Evolutionary conservation across 2,113 vertebrate species (phyloP).

Genomic region (Spilogale gracilis): DNA sequence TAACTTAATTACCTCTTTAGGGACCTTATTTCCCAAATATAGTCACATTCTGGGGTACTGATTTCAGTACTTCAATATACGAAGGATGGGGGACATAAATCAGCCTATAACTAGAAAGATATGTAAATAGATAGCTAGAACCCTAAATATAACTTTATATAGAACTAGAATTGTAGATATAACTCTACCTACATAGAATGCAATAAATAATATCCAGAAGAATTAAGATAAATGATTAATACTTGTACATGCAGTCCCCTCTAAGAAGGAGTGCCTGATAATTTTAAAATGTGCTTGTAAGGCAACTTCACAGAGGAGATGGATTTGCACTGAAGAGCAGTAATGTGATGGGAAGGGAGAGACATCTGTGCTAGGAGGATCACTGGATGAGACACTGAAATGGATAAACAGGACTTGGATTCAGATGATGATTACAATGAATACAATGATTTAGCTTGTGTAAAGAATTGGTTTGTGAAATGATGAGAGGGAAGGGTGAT

Average conservation of each 20-base stretch:
- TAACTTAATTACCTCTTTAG: neutral
- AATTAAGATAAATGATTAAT: neutral
- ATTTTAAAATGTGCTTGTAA: neutral
- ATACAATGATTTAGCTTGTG: neutral
- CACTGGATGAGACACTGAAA: neutral
- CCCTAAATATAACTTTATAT: neutral
- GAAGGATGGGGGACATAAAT: neutral
- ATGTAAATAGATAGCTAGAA: neutral
- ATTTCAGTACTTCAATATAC: neutral
- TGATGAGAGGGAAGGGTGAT: neutral
- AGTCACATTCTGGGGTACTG: neutral
- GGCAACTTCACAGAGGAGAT: neutral
- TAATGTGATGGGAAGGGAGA: no score
- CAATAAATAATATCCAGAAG: neutral
- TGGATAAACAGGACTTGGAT: neutral
- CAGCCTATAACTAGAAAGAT: no score
- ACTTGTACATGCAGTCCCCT: neutral
- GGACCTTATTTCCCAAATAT: neutral
- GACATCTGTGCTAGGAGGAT: neutral
- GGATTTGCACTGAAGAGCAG: neutral
- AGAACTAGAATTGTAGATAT: neutral
- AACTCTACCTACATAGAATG: neutral
- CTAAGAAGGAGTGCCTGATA: neutral
- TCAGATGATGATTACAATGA: neutral
- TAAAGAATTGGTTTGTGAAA: slow-evolving; percentile 6